phyloP scores from a whole-genome alignment of 2,797 vertebrate species.

The Channallabes apus region DNA sequence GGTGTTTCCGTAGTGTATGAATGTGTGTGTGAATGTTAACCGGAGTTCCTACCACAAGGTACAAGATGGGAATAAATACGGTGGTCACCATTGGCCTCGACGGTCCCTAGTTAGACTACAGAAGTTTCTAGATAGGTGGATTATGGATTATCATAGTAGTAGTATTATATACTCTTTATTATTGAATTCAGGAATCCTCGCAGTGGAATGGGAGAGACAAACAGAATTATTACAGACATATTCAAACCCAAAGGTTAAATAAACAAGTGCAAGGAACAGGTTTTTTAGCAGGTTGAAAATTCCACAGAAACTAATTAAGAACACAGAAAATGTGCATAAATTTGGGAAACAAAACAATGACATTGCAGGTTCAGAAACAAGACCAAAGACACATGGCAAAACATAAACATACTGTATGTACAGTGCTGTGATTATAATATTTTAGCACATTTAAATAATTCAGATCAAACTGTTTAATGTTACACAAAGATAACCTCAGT shows the following conservation, averaged over 20 bases:
- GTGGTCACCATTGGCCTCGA: too few relatives aligned
- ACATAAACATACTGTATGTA: background rate
- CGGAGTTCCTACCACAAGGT: too few relatives aligned
- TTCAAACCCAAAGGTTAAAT: background rate
- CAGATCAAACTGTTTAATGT: too few relatives aligned
- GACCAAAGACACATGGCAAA: background rate
- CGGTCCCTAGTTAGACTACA: too few relatives aligned
- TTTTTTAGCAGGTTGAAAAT: too few relatives aligned
- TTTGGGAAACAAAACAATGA: background rate
- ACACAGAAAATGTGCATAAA: background rate
- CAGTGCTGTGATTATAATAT: background rate
- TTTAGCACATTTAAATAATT: too few relatives aligned
- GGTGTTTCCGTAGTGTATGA: too few relatives aligned
- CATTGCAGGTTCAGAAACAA: background rate
- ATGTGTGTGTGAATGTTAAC: too few relatives aligned
- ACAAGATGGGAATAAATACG: too few relatives aligned
- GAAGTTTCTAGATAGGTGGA: too few relatives aligned
- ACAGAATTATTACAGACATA: background rate
- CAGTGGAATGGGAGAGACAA: background rate
- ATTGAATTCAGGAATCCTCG: background rate
- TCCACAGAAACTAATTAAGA: background rate
- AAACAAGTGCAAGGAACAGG: background rate
- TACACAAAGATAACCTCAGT: too few relatives aligned
- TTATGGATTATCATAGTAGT: too few relatives aligned
- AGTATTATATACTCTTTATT: background rate